Conservation (phyloP, 2,113 vertebrate genomes). For the Melanotaenia duboulayi region DNA sequence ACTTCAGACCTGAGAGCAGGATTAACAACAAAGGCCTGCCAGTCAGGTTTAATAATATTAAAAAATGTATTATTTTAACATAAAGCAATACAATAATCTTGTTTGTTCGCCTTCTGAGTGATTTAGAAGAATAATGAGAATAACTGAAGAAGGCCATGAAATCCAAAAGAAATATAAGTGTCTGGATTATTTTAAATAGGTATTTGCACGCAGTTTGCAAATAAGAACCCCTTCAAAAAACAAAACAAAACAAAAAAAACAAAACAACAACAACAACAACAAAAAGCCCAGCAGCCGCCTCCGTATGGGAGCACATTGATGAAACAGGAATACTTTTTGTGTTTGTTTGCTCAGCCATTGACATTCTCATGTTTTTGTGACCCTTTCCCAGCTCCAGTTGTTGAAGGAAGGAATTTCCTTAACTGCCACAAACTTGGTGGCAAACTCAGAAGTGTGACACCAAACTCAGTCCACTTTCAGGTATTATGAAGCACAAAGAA, state of each 20-base stretch:
- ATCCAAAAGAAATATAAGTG: constrained; percentile 12
- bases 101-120: constrained; percentile 55
- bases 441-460: background rate
- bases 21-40: constrained; percentile 73
- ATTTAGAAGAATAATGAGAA: constrained; percentile 40
- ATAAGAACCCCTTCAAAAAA: no score
- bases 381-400: background rate
- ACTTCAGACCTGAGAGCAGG: constrained; percentile 49
- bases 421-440: background rate
- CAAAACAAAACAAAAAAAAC: no score
- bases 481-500: no score
- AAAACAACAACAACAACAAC: no score
- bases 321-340: no score
- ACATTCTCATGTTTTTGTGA: background rate
- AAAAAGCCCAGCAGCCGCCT: no score
- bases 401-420: background rate
- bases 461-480: constrained; percentile 2
- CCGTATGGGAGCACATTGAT: no score
- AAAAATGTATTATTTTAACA: constrained; percentile 50
- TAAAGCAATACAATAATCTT: constrained; percentile 60
- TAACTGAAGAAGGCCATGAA: constrained; percentile 8
- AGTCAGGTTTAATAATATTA: constrained; percentile 68
- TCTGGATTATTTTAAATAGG: constrained; percentile 40
- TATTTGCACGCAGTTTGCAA: constrained; percentile 11
- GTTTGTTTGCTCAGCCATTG: no score